phyloP scores from a whole-genome alignment of 2,113 vertebrate genomes.

The Menura novaehollandiae region DNA sequence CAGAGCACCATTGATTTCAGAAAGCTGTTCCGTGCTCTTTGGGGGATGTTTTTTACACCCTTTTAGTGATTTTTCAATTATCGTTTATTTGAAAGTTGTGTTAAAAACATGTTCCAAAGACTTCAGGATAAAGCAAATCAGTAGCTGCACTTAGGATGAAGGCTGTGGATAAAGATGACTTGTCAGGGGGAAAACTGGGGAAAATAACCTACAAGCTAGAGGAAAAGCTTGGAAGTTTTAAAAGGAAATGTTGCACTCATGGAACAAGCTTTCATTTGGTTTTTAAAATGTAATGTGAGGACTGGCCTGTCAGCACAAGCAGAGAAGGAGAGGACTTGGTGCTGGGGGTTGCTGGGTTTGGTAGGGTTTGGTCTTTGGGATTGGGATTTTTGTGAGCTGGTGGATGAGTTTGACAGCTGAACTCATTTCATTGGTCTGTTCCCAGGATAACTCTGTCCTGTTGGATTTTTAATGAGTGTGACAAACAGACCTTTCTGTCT shows the following conservation, averaged over 20 bases:
- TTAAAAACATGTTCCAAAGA: neutral
- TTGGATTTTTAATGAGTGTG: neutral
- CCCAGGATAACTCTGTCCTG: neutral
- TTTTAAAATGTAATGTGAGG: neutral
- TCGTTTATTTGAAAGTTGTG: conserved; percentile 38
- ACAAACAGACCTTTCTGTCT: neutral
- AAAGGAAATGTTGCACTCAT: neutral
- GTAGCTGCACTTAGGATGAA: neutral
- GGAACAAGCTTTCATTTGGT: neutral
- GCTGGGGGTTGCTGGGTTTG: neutral
- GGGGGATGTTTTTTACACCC: conserved; percentile 68
- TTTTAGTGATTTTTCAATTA: conserved; percentile 65
- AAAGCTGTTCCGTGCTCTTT: conserved; percentile 69
- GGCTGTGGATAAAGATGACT: neutral
- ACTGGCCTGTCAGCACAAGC: neutral
- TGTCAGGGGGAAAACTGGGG: neutral
- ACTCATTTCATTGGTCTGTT: neutral
- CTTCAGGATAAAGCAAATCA: neutral
- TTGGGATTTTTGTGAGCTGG: neutral
- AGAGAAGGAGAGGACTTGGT: too few relatives aligned
- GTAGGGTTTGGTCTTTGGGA: neutral
- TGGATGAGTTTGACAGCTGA: neutral
- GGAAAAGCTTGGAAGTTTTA: neutral
- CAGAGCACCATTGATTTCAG: conserved; percentile 72
- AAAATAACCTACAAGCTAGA: neutral